These are phyloP conservation scores for Podargus strigoides DNA, from an alignment of 2,797 vertebrate species.

Conservation along the genomic window DNA sequence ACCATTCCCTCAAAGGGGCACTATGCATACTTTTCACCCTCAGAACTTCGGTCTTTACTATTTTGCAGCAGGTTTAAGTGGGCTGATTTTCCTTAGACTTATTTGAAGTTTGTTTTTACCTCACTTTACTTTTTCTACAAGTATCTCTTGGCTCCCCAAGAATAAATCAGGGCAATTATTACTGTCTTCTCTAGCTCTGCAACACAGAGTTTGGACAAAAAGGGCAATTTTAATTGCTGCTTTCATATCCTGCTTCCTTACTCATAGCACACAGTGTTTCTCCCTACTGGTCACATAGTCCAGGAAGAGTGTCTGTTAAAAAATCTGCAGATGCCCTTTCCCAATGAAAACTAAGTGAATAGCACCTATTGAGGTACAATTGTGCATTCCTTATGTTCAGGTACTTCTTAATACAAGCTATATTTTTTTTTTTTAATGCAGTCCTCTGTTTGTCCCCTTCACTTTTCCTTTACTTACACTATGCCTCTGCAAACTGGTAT, in stretches of 20 bases:
- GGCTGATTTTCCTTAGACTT: neutral
- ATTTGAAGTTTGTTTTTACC: neutral
- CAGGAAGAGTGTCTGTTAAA: neutral
- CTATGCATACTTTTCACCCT: accelerated
- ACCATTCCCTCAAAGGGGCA: neutral
- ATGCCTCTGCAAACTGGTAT: neutral
- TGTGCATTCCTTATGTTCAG: neutral
- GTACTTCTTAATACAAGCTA: neutral
- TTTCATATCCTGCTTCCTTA: neutral
- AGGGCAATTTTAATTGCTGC: neutral
- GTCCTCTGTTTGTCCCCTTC: neutral
- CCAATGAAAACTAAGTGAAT: neutral
- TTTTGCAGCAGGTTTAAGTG: neutral
- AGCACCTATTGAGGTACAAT: neutral
- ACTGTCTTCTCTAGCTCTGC: neutral
- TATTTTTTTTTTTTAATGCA: neutral
- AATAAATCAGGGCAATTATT: neutral
- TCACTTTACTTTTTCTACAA: neutral
- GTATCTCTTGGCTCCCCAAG: neutral
- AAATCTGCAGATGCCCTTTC: neutral
- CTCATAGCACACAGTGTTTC: neutral
- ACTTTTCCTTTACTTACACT: neutral
- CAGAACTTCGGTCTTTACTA: neutral
- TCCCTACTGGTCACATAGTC: neutral
- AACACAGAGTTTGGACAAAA: neutral